These are phyloP conservation scores for Drosophila biarmipes DNA, from an alignment of 1,140 invertebrate species.

Conservation along the genomic window DNA sequence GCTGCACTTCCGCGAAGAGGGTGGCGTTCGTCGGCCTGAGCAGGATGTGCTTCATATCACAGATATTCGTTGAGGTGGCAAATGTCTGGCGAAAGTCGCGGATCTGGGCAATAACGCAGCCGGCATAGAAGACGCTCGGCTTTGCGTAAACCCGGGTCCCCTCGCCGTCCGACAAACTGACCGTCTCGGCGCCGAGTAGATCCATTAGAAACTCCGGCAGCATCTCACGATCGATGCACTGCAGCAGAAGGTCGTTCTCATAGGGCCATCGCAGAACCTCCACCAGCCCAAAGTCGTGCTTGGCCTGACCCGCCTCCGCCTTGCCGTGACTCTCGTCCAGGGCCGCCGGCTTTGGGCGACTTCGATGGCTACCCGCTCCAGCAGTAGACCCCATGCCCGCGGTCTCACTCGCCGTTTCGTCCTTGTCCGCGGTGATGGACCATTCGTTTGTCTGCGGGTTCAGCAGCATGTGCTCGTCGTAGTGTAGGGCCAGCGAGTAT, in stretches of 20 bases:
- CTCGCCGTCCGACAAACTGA: constrained; percentile 73
- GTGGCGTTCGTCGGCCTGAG: constrained; percentile 95
- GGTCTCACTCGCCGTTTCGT: constrained; percentile 27
- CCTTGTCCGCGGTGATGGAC: constrained; percentile 21
- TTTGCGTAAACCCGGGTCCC: constrained; percentile 73
- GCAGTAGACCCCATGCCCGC: constrained; percentile 1
- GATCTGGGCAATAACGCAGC: constrained; percentile 96
- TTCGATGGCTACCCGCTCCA: constrained; percentile 25
- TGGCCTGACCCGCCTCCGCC: constrained; percentile 19
- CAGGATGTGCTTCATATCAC: constrained; percentile 93
- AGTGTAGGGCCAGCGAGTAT: constrained; percentile 92
- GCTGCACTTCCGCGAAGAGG: constrained; percentile 83
- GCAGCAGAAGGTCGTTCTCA: constrained; percentile 90
- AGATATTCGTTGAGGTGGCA: constrained; percentile 88
- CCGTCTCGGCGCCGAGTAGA: constrained; percentile 90
- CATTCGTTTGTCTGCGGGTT: constrained; percentile 71
- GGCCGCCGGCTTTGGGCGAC: constrained; percentile 50
- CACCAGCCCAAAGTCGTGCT: constrained; percentile 87
- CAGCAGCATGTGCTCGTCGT: constrained; percentile 83
- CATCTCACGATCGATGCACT: constrained; percentile 93
- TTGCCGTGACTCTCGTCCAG: constrained; percentile 36
- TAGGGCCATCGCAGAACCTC: constrained; percentile 91
- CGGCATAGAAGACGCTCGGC: constrained; percentile 94
- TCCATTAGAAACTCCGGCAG: constrained; percentile 94
- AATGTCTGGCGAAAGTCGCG: constrained; percentile 93